Base-by-base conservation (phyloP, 2,113 vertebrate species). In the Boulengeromyrus knoepffleri region DNA sequence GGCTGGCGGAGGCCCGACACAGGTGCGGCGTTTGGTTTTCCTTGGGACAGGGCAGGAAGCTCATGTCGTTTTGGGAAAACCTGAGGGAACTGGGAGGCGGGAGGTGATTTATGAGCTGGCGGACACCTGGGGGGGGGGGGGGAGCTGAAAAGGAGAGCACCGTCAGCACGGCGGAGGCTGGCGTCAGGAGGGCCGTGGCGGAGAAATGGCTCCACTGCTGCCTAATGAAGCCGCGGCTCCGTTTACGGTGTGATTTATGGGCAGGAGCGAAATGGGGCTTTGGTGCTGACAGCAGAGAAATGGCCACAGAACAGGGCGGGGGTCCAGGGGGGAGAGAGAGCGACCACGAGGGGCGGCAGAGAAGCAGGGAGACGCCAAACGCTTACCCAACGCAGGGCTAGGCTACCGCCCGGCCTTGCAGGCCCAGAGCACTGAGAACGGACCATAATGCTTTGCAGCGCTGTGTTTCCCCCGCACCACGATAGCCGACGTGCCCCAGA, bases 201-300 rank as follows among this genome's bases (percentile, higher is more conserved):
- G 50, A 58, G 86, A 56, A 87, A 87, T 53, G 50, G 86, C 53
- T 88, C 58, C 42, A 88, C 87, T 21, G 21, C 36, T 36, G 87
- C 87, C 87, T 89, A 52, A 89, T 89, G 77, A 89, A 83, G 21
- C 88, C 74, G 12, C 17, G 31, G 70, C 50, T 89, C 49, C 70
- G 49, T 89, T 89, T 89, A 89, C 21, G 36, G 47, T 10, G 17
- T 83, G 88, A 89, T 89, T 89, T 89, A 89, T 89, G 88, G 87
- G 31, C 27, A 8, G 66, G 49, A 66, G 50, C 17, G 27, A 53
- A 77, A 74, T 89, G 88, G 86, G 88, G 24, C 62, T 66, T 89
- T 47, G 88, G 88, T 49, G 88, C 88, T 89, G 88, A 89, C 88
- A 89, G 88, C 31, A 83, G 56, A 39, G 70, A 66, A 45, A 87